Conservation (phyloP, 2,113 vertebrate species). For the Nansenia antarctica region DNA sequence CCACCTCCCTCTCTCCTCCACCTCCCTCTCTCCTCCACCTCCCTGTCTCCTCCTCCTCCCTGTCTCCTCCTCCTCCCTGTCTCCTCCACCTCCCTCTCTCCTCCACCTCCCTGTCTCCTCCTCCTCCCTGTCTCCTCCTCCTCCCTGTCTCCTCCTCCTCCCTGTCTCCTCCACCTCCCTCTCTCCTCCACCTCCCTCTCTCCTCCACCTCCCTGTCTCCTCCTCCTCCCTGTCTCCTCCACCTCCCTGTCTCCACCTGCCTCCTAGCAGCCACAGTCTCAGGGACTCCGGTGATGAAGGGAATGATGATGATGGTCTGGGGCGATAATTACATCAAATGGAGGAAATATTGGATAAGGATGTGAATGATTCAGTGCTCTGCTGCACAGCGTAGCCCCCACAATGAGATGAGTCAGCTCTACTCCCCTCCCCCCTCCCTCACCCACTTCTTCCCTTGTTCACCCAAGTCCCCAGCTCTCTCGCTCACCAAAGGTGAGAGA, state of each 20-base stretch:
- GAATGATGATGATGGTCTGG: constrained; percentile 44
- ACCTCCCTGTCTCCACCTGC: not conserved
- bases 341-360: constrained; percentile 64
- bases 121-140: not conserved
- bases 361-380: constrained; percentile 59
- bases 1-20: not conserved
- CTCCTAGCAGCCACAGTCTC: constrained; percentile 10
- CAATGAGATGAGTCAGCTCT: constrained; percentile 58
- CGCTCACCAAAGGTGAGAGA: constrained; percentile 12
- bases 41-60: not conserved
- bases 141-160: not conserved
- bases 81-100: not conserved
- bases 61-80: not conserved
- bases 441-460: constrained; percentile 6
- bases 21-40: not conserved
- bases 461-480: constrained; percentile 15
- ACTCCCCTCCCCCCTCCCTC: constrained; percentile 6
- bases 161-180: not conserved
- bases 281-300: constrained; percentile 39
- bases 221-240: not conserved
- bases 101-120: not conserved
- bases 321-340: constrained; percentile 63
- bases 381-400: constrained; percentile 44
- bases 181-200: not conserved
- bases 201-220: not conserved